Evolutionary conservation across 2,888 invertebrate species (phyloP).

Genomic region (Periphyllus acericola): DNA sequence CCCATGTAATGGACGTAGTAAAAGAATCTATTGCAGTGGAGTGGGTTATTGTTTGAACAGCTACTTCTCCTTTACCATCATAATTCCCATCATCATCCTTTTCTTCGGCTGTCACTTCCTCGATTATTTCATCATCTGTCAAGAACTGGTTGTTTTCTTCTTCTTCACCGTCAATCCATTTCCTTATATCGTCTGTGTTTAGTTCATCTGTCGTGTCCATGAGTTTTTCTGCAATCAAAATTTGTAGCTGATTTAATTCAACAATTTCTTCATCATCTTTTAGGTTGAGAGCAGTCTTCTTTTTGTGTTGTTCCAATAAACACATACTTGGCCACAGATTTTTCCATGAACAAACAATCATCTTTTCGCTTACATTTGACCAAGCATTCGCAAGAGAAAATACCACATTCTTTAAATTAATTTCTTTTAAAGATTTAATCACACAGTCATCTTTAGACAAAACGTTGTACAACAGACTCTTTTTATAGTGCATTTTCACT

Average conservation of each 20-base stretch:
- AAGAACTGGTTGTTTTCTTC: slow-evolving; percentile 30
- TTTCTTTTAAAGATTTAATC: slow-evolving; percentile 49
- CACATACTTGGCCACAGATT: too few relatives aligned
- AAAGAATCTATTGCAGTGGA: too few relatives aligned
- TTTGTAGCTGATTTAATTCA: slow-evolving; percentile 26
- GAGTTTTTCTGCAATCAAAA: slow-evolving; percentile 23
- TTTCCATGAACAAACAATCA: too few relatives aligned
- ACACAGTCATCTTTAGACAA: slow-evolving; percentile 53
- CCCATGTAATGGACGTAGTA: too few relatives aligned
- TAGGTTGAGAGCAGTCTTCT: slow-evolving; percentile 19
- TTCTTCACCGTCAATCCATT: background rate
- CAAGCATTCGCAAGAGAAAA: slow-evolving; percentile 47
- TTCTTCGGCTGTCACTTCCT: slow-evolving; percentile 2
- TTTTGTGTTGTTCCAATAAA: background rate
- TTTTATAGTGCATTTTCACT: slow-evolving; percentile 56
- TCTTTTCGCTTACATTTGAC: slow-evolving; percentile 16
- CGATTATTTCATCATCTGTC: background rate
- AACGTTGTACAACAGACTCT: slow-evolving; percentile 45
- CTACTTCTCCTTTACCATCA: too few relatives aligned
- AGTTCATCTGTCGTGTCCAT: slow-evolving; percentile 9
- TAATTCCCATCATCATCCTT: slow-evolving; percentile 27
- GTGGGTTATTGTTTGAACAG: too few relatives aligned
- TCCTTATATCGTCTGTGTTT: background rate
- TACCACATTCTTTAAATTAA: slow-evolving; percentile 55
- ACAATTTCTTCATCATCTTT: slow-evolving; percentile 25